phyloP scores from a whole-genome alignment of 2,888 invertebrate genomes.

The Drosophila mercatorum region DNA sequence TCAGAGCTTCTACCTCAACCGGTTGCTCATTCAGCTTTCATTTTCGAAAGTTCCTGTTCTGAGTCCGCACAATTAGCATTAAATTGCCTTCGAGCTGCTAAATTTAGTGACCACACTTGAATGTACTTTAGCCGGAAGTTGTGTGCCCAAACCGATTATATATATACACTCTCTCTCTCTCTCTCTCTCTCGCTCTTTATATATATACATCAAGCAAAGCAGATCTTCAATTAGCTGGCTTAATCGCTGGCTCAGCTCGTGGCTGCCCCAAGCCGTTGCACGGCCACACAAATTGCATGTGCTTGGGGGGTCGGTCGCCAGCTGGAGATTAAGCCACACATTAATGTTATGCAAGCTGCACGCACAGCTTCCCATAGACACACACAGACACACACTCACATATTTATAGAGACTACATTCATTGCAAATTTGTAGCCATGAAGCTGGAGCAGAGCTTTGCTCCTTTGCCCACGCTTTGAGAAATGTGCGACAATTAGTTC shows the following conservation, averaged over 20 bases:
- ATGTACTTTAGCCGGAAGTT: conserved; percentile 63
- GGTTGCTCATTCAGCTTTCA: conserved; percentile 48
- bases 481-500: conserved; percentile 80
- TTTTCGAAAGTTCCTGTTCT: conserved; percentile 62
- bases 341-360: conserved; percentile 68
- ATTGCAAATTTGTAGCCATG: conserved; percentile 33
- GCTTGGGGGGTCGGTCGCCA: conserved; percentile 6
- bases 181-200: too few relatives aligned
- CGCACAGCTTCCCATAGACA: conserved; percentile 61
- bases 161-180: too few relatives aligned
- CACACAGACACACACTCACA: neutral
- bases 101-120: conserved; percentile 42
- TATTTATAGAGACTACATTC: conserved; percentile 3
- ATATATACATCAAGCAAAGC: conserved; percentile 4
- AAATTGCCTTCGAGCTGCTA: conserved; percentile 44
- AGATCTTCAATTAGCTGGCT: conserved; percentile 48
- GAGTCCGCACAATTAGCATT: conserved; percentile 57
- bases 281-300: conserved; percentile 29
- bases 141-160: conserved; percentile 1
- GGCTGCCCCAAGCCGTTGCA: conserved; percentile 40
- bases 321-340: conserved; percentile 42
- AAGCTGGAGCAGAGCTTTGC: conserved; percentile 34
- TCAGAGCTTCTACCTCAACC: conserved; percentile 20
- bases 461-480: conserved; percentile 74
- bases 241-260: conserved; percentile 28